Percentiles rank a stretch among this genome's conserved stretches.
Evolutionary conservation across 2,113 vertebrate species (phyloP).

Genomic region (Atlantisia rogersi): DNA sequence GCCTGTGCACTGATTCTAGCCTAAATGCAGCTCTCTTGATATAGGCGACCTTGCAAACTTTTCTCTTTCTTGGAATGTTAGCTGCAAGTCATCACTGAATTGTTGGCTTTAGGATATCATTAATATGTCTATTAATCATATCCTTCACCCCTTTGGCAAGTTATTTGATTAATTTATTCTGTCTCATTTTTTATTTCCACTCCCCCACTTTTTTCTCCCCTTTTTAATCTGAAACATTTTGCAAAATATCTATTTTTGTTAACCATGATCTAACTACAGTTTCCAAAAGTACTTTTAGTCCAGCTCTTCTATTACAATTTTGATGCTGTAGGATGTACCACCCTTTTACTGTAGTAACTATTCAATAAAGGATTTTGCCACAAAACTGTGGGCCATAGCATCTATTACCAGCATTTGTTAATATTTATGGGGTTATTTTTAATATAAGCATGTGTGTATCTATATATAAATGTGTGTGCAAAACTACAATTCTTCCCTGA

Average conservation of each 20-base stretch:
- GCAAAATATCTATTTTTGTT: background rate
- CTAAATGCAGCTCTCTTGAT: background rate
- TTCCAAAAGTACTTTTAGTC: background rate
- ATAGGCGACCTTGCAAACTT: background rate
- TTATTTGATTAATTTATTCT: background rate
- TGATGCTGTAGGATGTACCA: background rate
- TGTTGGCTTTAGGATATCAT: background rate
- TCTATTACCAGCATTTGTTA: background rate
- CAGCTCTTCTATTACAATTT: background rate
- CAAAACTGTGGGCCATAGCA: background rate
- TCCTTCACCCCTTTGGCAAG: background rate
- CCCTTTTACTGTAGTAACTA: background rate
- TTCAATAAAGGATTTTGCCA: background rate
- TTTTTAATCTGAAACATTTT: background rate
- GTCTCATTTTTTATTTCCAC: background rate
- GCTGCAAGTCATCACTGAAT: background rate
- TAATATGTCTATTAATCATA: background rate
- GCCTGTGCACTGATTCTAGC: background rate
- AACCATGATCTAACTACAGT: background rate
- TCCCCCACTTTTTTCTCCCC: accelerated
- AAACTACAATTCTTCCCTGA: background rate
- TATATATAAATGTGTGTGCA: background rate
- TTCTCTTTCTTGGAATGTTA: background rate
- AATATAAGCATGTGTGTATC: too few species aligned
- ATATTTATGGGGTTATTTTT: too few species aligned